These are phyloP conservation scores for Callosobruchus maculatus DNA, from an alignment of 2,888 invertebrate species.

Conservation along the genomic window DNA sequence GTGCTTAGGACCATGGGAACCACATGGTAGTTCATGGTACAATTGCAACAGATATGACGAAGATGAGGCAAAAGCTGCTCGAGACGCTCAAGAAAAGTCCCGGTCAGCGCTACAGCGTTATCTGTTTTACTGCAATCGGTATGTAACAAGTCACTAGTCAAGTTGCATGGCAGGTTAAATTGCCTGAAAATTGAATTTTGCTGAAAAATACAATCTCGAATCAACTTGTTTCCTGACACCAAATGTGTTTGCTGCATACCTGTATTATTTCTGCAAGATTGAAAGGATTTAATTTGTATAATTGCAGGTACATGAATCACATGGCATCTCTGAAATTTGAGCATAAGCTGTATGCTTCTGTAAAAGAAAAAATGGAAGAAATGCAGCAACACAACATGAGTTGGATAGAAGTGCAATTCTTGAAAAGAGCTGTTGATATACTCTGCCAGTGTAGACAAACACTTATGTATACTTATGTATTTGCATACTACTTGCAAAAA, in stretches of 20 bases:
- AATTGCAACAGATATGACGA: conserved; percentile 96
- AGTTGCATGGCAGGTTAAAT: too few species aligned
- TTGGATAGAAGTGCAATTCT: conserved; percentile 99
- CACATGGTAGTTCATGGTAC: conserved; percentile 97
- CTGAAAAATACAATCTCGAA: too few species aligned
- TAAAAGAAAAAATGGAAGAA: conserved; percentile 98
- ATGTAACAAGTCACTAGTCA: too few species aligned
- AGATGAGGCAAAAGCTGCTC: conserved; percentile 91
- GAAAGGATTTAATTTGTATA: not conserved
- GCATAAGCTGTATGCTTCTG: conserved; percentile 91
- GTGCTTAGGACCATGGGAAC: conserved; percentile 97
- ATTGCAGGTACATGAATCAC: conserved; percentile 85
- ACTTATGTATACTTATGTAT: conserved; percentile 98
- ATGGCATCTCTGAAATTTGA: conserved; percentile 98
- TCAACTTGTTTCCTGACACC: too few species aligned
- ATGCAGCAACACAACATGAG: conserved; percentile 99
- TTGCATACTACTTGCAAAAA: conserved; percentile 96
- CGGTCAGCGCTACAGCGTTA: conserved; percentile 94
- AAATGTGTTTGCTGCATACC: too few species aligned
- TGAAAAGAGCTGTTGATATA: conserved; percentile 96
- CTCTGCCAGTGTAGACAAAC: conserved; percentile 96
- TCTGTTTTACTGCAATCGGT: conserved; percentile 94
- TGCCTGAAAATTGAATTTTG: too few species aligned
- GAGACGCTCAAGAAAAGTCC: conserved; percentile 93
- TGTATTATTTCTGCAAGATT: too few species aligned